These are phyloP conservation scores for Crax fasciolata DNA, from an alignment of 2,797 vertebrate genomes.

Conservation along the genomic window DNA sequence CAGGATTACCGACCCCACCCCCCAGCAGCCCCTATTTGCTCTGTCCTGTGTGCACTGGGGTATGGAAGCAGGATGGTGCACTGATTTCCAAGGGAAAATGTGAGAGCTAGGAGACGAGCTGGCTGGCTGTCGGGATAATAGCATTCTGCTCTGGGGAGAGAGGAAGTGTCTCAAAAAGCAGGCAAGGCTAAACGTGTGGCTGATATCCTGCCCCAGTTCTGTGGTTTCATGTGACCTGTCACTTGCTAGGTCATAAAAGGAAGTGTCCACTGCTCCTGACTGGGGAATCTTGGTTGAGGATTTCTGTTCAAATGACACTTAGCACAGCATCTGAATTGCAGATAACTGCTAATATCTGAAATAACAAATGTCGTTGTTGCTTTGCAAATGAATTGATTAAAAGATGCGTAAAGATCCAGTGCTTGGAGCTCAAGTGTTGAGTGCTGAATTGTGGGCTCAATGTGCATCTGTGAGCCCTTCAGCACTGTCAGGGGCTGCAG, in stretches of 20 bases:
- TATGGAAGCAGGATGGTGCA: not conserved
- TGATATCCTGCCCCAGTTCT: not conserved
- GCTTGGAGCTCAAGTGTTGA: not conserved
- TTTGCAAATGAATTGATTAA: not conserved
- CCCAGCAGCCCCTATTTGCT: accelerated
- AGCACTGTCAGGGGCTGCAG: not conserved
- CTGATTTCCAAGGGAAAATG: not conserved
- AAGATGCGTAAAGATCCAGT: not conserved
- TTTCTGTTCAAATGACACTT: not conserved
- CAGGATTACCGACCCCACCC: not conserved
- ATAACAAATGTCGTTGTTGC: not conserved
- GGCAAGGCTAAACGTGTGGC: not conserved
- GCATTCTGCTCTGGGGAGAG: not conserved
- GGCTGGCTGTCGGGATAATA: not conserved
- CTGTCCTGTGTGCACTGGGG: accelerated
- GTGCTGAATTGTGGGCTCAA: not conserved
- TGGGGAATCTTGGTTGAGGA: not conserved
- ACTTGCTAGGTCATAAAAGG: not conserved
- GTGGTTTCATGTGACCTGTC: not conserved
- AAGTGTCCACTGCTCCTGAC: not conserved
- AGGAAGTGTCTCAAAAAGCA: not conserved
- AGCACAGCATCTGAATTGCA: not conserved
- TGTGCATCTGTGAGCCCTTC: not conserved
- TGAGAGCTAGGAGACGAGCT: not conserved
- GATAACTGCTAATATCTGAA: not conserved